Evolutionary conservation across 1,140 invertebrate genomes (phyloP).

Genomic region (Agrilus planipennis): DNA sequence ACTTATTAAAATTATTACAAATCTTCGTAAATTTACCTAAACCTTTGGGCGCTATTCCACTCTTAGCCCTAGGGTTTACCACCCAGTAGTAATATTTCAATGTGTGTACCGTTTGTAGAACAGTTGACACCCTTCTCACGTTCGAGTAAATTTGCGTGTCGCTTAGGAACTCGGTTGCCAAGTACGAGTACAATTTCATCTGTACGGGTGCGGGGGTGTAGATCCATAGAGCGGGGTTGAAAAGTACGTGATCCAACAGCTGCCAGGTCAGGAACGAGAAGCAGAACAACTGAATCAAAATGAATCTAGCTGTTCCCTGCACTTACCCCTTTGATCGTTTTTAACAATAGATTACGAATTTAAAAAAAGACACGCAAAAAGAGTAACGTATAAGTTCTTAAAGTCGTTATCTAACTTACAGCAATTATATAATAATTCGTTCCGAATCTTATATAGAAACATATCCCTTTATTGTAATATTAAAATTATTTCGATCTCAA

Average conservation of each 20-base stretch:
- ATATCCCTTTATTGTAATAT: too few relatives aligned
- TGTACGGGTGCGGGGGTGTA: conserved; percentile 95
- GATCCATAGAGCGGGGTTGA: conserved; percentile 98
- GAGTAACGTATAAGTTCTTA: too few relatives aligned
- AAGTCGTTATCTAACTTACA: too few relatives aligned
- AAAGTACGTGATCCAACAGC: conserved; percentile 95
- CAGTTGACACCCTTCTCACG: conserved; percentile 90
- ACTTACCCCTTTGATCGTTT: conserved; percentile 41
- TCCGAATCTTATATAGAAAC: too few relatives aligned
- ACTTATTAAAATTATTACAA: conserved; percentile 1
- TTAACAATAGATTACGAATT: too few relatives aligned
- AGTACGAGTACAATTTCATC: conserved; percentile 88
- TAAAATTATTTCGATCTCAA: too few relatives aligned
- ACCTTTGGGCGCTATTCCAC: conserved; percentile 89
- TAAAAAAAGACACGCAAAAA: too few relatives aligned
- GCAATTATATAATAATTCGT: too few relatives aligned
- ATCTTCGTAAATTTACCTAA: conserved; percentile 52
- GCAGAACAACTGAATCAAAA: conserved; percentile 60
- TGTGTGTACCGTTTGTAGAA: conserved; percentile 95
- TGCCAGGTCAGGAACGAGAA: conserved; percentile 75
- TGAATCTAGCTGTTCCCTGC: conserved; percentile 45
- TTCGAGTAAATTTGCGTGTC: conserved; percentile 97
- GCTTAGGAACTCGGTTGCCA: conserved; percentile 94
- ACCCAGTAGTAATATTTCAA: conserved; percentile 99
- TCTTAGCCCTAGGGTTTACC: conserved; percentile 86